A percentile compares a stretch with the other conserved stretches of the same genome.
phyloP scores from a whole-genome alignment of 2,113 vertebrate species.

The Nycticebus coucang region DNA sequence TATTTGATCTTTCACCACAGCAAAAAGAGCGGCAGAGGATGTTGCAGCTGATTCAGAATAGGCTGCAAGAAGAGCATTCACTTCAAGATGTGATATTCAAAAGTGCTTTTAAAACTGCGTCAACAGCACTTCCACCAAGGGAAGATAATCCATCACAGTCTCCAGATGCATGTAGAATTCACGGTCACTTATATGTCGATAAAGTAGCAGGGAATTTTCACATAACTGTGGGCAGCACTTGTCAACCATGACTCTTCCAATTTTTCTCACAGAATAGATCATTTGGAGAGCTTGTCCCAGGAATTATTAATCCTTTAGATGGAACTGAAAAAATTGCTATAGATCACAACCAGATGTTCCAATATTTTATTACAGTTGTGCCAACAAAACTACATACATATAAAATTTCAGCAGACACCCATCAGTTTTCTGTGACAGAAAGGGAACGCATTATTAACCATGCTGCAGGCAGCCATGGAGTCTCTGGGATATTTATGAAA shows the following conservation, averaged over 20 bases:
- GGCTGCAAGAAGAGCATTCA: conserved; percentile 94
- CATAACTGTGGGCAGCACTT: conserved; percentile 94
- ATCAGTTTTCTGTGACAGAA: conserved; percentile 98
- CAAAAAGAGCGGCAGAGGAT: conserved; percentile 84
- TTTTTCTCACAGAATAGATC: no score
- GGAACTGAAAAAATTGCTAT: no score
- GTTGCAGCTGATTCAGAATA: conserved; percentile 93
- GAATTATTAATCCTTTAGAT: no score
- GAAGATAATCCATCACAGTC: conserved; percentile 87
- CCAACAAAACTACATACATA: conserved; percentile 97
- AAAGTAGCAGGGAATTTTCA: conserved; percentile 99
- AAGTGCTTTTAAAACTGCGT: conserved; percentile 91
- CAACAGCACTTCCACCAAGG: conserved; percentile 89
- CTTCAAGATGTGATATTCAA: conserved; percentile 98
- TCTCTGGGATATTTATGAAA: conserved; percentile 99
- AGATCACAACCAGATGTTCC: conserved; percentile 96
- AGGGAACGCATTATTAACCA: conserved; percentile 97
- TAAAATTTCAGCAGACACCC: conserved; percentile 94
- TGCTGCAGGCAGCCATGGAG: conserved; percentile 96
- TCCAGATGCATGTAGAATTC: conserved; percentile 94
- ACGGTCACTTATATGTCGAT: conserved; percentile 96
- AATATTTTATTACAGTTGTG: conserved; percentile 99
- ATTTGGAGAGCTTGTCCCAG: no score
- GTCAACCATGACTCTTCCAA: no score
- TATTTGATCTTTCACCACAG: no score